These are phyloP conservation scores for Cnemophilus loriae DNA, from an alignment of 2,113 vertebrate genomes.

Conservation along the genomic window DNA sequence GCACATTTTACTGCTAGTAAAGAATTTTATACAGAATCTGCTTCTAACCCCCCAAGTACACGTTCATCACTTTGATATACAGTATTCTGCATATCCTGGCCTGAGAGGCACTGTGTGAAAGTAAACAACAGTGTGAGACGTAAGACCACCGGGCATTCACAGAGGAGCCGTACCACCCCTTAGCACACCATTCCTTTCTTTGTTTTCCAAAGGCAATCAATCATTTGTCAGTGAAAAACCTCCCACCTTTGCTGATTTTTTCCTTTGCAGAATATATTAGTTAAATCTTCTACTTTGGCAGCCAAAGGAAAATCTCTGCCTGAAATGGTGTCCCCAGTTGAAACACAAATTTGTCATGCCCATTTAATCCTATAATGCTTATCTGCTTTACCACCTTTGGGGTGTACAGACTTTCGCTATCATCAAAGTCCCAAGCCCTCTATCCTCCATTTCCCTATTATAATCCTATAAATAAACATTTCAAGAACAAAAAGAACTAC, in stretches of 20 bases:
- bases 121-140: not conserved
- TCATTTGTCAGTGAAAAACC: not conserved
- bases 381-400: constrained; percentile 38
- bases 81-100: not conserved
- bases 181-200: not conserved
- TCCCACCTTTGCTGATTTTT: not conserved
- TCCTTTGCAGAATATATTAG: not conserved
- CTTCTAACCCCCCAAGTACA: not conserved
- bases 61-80: not conserved
- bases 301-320: not conserved
- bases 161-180: not conserved
- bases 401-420: constrained; percentile 18
- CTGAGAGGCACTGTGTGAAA: not conserved
- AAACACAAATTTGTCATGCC: not conserved
- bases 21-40: not conserved
- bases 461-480: constrained; percentile 52
- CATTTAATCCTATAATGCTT: constrained; percentile 54
- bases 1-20: not conserved
- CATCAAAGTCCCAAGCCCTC: constrained; percentile 46
- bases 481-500: constrained; percentile 35
- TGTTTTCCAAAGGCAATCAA: not conserved
- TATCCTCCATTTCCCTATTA: not conserved
- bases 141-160: not conserved
- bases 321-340: not conserved
- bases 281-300: not conserved